Evolutionary conservation across 1,140 invertebrate genomes (phyloP), one percentile per base, ranked within the genome.

Genomic region (Cephus cinctus): DNA sequence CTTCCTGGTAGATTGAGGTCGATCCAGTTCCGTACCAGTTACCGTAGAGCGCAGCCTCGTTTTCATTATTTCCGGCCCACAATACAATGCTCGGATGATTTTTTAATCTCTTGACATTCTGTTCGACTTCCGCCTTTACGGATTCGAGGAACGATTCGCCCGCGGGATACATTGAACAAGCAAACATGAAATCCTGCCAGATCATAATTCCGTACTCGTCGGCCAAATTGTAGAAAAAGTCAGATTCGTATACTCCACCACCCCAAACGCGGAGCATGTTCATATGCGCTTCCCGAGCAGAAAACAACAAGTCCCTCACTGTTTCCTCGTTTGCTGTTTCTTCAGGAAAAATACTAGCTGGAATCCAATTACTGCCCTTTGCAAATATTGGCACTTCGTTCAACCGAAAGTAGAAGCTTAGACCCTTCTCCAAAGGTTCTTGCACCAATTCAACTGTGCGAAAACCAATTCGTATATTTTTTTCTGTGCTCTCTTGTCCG

Each of bases 141-240:
- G 79, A 85, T 2, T 74, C 53, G 2, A 98, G 72, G 74, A 96
- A 98, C 6, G 79, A 66, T 0, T 75, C 50, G 43, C 83, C 82
- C 0, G 83, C 81, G 4, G 96, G 96, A 77, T 99, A 99, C 86
- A 99, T 90, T 4, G 88, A 82, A 68, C 94, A 98, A 0, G 96
- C 96, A 75, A 98, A 99, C 89, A 98, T 96, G 52, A 98, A 88
- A 73, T 99, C 94, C 76, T 94, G 89, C 91, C 92, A 94, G 30
- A 94, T 84, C 56, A 94, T 78, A 18, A 94, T 86, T 9, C 91
- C 92, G 16, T 87, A 74, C 57, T 86, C 78, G 61, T 94, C 91
- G 47, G 90, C 89, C 19, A 89, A 70, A 41, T 90, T 79, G 68
- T 98, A 99, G 69, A 98, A 98, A 20, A 84, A 79, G 53, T 98